Base-by-base conservation (phyloP, 2,113 vertebrate species). In the Siphamia tubifer region DNA sequence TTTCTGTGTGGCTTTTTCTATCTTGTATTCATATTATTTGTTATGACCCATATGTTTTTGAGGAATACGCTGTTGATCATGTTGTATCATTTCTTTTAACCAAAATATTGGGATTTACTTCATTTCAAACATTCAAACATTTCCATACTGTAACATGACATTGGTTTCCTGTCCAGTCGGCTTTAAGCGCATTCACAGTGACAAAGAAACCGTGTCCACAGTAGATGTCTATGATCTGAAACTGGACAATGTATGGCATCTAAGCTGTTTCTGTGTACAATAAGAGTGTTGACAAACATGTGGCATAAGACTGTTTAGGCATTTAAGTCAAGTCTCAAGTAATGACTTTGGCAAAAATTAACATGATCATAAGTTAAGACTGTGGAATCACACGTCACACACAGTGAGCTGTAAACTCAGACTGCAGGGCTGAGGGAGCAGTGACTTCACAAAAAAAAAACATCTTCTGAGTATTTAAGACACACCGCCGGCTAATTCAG, bases 321-420 rank as follows among this genome's bases (percentile, higher is more conserved):
- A 81, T 56, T 36, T 10, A 77, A 42, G 39, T 64, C 25, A 77
- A 42, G 39, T 64, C 25, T 63, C 5, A 69, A 7, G 73, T 16
- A 44, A 66, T 39, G 53, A 49, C 42, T 80, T 89, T 97, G 95
- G 95, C 95, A 94, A 96, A 96, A 97, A 93, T 57, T 28, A 70
- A 77, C 45, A 58, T 40, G 24, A 52, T 53, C 25, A 90, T 90
- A 90, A 88, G 93, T 79, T 74, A 79, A 83, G 79, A 85, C 83
- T 77, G 51, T 62, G 82, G 66, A 78, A 93, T 90, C 63, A 49
- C 87, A 90, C 63, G 15, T 89, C 56, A 52, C 86, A 68, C 36
- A 74, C 44, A 74, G 32, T 28, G 39, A 66, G 55, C 15, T n/a
- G n/a, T n/a, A 15, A 24, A 12, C 39, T 23, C 35, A 52, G 23